Conservation (phyloP, 2,888 invertebrate genomes). For the Diabrotica balteata region DNA sequence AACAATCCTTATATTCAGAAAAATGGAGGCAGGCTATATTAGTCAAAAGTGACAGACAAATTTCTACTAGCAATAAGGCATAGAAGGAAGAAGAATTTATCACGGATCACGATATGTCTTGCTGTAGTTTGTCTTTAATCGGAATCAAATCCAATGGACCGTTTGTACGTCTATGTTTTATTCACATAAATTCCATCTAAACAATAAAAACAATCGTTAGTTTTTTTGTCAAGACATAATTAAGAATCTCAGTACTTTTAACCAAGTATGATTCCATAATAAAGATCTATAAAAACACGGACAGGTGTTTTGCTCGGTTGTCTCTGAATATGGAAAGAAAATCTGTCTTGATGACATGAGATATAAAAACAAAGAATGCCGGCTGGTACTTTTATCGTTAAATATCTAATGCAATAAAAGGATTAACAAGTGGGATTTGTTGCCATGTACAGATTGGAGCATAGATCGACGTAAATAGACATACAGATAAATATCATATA, state of each 20-base stretch:
- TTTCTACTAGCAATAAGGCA: no score
- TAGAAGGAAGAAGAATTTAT: no score
- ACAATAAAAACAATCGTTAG: no score
- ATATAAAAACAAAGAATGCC: constrained; percentile 8
- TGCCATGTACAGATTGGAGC: constrained; percentile 1
- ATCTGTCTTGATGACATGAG: constrained; percentile 5
- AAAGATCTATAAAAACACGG: not conserved
- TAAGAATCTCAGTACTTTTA: not conserved
- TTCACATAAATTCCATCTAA: no score
- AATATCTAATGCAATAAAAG: constrained; percentile 7
- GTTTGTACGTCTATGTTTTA: no score
- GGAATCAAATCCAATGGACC: no score
- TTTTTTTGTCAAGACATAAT: not conserved
- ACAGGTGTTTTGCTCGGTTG: constrained; percentile 2
- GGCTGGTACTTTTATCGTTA: constrained; percentile 4
- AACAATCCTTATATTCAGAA: no score
- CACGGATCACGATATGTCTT: no score
- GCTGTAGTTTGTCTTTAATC: no score
- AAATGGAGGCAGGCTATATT: no score
- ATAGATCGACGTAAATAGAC: not conserved
- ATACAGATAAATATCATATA: not conserved
- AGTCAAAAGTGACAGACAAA: no score
- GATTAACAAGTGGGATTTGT: constrained; percentile 3
- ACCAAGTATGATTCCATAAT: not conserved
- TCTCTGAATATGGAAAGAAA: constrained; percentile 5